Evolutionary conservation across 2,888 invertebrate genomes (phyloP).

Genomic region (Fragum fragum): DNA sequence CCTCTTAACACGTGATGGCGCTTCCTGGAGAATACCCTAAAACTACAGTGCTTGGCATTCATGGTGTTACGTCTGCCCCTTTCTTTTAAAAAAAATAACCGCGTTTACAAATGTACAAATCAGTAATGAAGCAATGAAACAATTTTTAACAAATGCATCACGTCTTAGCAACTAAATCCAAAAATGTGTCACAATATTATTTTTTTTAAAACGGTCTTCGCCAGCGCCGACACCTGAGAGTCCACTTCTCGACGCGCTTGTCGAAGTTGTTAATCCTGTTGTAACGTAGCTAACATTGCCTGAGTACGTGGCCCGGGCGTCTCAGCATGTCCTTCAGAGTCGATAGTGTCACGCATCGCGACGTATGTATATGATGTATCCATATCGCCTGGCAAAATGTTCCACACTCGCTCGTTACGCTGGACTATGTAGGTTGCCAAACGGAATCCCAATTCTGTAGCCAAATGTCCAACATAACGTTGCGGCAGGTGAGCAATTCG

Average conservation of each 20-base stretch:
- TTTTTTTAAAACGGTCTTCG: background rate
- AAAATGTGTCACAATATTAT: background rate
- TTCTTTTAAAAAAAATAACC: too few relatives aligned
- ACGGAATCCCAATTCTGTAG: background rate
- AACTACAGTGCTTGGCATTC: too few relatives aligned
- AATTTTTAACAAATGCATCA: too few relatives aligned
- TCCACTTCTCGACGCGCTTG: background rate
- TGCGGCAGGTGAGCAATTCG: background rate
- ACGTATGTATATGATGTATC: background rate
- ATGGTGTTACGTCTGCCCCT: too few relatives aligned
- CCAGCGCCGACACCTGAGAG: background rate
- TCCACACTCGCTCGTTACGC: background rate
- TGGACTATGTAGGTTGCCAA: background rate
- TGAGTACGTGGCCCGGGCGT: background rate
- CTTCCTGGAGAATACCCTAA: background rate
- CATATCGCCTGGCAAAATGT: background rate
- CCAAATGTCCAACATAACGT: background rate
- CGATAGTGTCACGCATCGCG: background rate
- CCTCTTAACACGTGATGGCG: background rate
- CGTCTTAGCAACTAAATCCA: too few relatives aligned
- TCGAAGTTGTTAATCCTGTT: background rate
- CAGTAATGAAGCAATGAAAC: too few relatives aligned
- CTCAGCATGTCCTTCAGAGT: background rate
- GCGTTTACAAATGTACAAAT: too few relatives aligned
- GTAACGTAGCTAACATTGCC: background rate